Base-by-base conservation (phyloP, 1,140 invertebrate species). In the Luehdorfia chinensis region DNA sequence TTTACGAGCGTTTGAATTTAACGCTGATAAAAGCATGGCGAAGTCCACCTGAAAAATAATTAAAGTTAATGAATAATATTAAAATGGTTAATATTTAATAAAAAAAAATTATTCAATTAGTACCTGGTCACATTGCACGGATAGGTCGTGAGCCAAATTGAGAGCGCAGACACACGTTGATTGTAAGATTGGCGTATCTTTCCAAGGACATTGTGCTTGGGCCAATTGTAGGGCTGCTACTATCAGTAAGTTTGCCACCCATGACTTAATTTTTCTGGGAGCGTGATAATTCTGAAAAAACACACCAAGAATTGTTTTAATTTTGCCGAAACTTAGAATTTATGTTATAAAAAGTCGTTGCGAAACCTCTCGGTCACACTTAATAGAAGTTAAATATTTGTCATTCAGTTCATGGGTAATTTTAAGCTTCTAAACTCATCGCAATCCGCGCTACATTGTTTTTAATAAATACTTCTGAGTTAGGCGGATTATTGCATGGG, bases 101-200 rank as follows among this genome's bases (percentile, higher is more conserved):
- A 1, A n/a, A 27, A 6, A 23, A n/a, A n/a, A 27, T n/a, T 27
- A 9, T 0, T 27, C 7, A 12, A 12, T 15, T 11, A 4, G 16
- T 72, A 90, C 89, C 81, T 94, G 92, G 79, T 96, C 93, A 78
- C 96, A 98, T 76, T 97, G 96, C 15, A 97, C 92, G 2, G 94
- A 96, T 1, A 97, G 81, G 73, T 95, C 93, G 49, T 91, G 90
- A 3, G 92, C 93, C 43, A 94, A 84, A 73, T 95, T 97, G 72
- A 93, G 93, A 33, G 95, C 94, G 75, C 96, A 98, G 19, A 96
- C 90, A 77, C 96, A 98, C 5, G 94, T 91, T n/a, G 92, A 91
- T 64, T 95, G 94, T 28, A 97, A 89, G 4, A 88, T 79, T 11
- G 91, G 84, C 53, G 90, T 88, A 16, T 90, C 86, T 49, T 93